These are phyloP conservation scores for Hirtodrosophila cameraria DNA, from an alignment of 2,888 invertebrate species.

Conservation along the genomic window DNA sequence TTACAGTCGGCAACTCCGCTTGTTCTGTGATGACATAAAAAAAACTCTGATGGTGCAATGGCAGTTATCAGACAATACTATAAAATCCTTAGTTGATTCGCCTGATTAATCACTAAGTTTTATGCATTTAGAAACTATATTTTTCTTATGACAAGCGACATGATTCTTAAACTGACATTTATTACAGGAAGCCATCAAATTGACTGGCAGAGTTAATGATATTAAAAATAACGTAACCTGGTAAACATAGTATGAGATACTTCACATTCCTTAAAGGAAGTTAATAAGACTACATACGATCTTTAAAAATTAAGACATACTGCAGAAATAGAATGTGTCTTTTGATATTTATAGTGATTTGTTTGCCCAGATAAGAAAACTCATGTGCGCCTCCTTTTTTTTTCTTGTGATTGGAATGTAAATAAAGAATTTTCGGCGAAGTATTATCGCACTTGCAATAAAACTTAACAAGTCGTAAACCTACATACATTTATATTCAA, in stretches of 20 bases:
- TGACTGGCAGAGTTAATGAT: background rate
- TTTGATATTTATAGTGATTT: conserved; percentile 5
- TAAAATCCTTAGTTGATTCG: conserved; percentile 22
- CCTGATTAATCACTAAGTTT: conserved; percentile 37
- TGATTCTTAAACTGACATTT: conserved; percentile 28
- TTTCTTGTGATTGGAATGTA: background rate
- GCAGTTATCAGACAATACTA: conserved; percentile 33
- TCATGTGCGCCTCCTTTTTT: background rate
- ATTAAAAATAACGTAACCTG: conserved; percentile 10
- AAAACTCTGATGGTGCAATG: conserved; percentile 40
- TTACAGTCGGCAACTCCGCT: conserved; percentile 1
- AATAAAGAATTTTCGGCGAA: conserved; percentile 13
- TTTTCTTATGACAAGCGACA: conserved; percentile 44
- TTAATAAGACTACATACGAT: conserved; percentile 3
- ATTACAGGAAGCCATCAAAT: conserved; percentile 25
- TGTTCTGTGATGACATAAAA: conserved; percentile 35
- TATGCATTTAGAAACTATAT: conserved; percentile 40
- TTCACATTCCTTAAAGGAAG: background rate
- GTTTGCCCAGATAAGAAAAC: conserved; percentile 12
- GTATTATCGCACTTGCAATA: background rate
- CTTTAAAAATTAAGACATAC: conserved; percentile 5
- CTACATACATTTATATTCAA: background rate
- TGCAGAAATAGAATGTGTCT: background rate
- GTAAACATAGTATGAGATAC: background rate
- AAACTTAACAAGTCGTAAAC: conserved; percentile 6